phyloP scores from a whole-genome alignment of 2,113 vertebrate species.

The Poeciliopsis turrubarensis region DNA sequence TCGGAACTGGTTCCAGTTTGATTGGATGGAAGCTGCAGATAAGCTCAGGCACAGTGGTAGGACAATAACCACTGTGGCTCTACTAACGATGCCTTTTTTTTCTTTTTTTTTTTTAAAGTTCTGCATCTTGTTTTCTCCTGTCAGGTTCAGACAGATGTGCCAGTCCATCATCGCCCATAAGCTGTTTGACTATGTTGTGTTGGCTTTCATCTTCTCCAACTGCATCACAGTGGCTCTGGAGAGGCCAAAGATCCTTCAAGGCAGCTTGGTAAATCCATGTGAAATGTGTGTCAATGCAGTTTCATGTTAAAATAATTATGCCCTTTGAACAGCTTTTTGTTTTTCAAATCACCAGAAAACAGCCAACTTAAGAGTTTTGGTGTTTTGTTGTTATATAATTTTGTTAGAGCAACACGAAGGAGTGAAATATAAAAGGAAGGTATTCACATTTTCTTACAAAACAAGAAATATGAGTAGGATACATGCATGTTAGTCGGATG shows the following conservation, averaged over 20 bases:
- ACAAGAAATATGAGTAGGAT: neutral
- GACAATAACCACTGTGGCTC: neutral
- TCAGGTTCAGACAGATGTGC: slow-evolving; percentile 93
- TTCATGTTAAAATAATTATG: neutral
- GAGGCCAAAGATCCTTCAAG: slow-evolving; percentile 94
- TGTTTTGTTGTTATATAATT: neutral
- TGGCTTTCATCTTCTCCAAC: slow-evolving; percentile 98
- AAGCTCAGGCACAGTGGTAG: neutral
- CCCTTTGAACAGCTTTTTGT: neutral
- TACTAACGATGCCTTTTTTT: neutral
- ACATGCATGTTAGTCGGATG: neutral
- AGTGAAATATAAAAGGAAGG: neutral
- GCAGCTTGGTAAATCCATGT: slow-evolving; percentile 87
- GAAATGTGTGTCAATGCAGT: neutral
- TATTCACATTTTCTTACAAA: too few relatives aligned
- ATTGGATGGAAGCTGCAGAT: slow-evolving; percentile 10
- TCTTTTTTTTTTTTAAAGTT: neutral
- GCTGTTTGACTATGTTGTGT: slow-evolving; percentile 94
- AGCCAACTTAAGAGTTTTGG: neutral
- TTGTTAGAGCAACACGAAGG: neutral
- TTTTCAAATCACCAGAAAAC: neutral
- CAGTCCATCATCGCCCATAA: slow-evolving; percentile 96
- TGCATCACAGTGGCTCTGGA: slow-evolving; percentile 98
- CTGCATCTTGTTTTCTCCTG: neutral
- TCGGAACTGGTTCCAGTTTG: slow-evolving; percentile 14